phyloP scores from a whole-genome alignment of 2,888 invertebrate genomes.

The Pachymerium ferrugineum region DNA sequence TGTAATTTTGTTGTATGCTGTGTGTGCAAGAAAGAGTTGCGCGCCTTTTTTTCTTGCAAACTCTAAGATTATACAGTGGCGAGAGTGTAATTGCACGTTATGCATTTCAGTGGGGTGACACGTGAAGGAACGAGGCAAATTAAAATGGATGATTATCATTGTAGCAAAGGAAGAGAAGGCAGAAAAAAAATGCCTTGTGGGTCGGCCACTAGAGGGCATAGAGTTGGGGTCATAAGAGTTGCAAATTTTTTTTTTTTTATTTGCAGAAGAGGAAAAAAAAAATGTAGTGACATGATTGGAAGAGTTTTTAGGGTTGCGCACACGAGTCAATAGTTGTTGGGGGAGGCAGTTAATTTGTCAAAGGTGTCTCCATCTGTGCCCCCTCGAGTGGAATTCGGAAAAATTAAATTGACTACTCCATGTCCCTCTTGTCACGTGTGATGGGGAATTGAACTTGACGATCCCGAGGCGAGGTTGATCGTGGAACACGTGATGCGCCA shows the following conservation, averaged over 20 bases:
- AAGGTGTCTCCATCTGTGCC: neutral
- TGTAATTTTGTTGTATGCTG: neutral
- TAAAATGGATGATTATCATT: constrained; percentile 2
- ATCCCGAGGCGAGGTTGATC: neutral
- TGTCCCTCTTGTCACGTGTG: neutral
- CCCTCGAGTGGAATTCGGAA: neutral
- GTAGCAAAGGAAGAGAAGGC: neutral
- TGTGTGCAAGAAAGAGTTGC: neutral
- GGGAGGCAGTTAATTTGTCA: constrained; percentile 1
- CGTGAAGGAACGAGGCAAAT: constrained; percentile 2
- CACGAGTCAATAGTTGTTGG: neutral
- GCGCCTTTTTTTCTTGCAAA: neutral
- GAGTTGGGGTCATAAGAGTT: neutral
- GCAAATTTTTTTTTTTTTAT: neutral
- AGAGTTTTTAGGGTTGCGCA: neutral
- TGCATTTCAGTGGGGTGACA: neutral
- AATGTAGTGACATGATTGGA: too few species aligned
- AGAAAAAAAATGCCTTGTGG: neutral
- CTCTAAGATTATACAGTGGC: neutral
- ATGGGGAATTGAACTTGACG: neutral
- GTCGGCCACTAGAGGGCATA: neutral
- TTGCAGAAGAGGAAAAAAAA: too few species aligned
- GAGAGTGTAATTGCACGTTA: neutral
- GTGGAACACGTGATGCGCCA: neutral
- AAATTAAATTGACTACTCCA: neutral